phyloP scores from a whole-genome alignment of 2,888 invertebrate genomes.

The Ophion ellenae region DNA sequence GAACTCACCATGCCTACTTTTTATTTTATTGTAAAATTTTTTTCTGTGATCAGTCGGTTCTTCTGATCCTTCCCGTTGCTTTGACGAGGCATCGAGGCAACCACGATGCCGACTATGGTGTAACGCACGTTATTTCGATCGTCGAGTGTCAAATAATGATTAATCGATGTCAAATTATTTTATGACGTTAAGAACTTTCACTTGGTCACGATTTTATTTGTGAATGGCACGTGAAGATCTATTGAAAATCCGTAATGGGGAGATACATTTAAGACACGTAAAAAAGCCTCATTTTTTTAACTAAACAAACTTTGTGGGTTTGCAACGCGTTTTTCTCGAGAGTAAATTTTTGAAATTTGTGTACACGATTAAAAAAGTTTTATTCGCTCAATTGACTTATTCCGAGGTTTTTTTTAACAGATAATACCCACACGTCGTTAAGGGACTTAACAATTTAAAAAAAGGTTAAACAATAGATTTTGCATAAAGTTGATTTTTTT shows the following conservation, averaged over 20 bases:
- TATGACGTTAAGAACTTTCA: not conserved
- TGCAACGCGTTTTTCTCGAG: no score
- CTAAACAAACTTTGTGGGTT: no score
- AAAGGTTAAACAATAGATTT: no score
- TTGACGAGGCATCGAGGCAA: not conserved
- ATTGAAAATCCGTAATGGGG: not conserved
- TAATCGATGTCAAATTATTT: not conserved
- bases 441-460: no score
- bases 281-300: no score
- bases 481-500: no score
- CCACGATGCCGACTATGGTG: not conserved
- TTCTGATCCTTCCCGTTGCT: not conserved
- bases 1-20: constrained; percentile 48
- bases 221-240: not conserved
- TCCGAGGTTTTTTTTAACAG: no score
- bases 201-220: not conserved
- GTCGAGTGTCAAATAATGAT: not conserved
- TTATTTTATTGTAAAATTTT: constrained; percentile 1
- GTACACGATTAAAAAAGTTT: no score
- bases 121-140: not conserved
- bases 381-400: no score
- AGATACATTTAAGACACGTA: no score
- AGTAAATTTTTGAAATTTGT: no score
- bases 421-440: no score
- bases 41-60: not conserved